These are phyloP conservation scores for Tursiops truncatus DNA, from an alignment of 2,113 vertebrate species.

Conservation along the genomic window DNA sequence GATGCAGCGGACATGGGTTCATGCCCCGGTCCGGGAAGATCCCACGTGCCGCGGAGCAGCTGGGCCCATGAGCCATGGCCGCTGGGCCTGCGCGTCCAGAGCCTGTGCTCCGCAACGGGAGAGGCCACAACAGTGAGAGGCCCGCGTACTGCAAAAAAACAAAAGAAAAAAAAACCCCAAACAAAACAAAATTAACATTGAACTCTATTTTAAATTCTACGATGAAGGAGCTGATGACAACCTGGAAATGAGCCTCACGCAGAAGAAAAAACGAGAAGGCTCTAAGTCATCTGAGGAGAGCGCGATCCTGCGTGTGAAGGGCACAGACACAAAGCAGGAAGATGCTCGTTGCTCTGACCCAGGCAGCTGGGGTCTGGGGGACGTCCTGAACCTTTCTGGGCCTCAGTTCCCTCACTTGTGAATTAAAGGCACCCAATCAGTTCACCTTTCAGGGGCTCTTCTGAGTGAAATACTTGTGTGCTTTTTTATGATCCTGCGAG, in stretches of 20 bases:
- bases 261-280: background rate
- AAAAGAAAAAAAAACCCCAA: too few species aligned
- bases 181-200: background rate
- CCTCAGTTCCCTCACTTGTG: background rate
- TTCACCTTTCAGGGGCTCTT: background rate
- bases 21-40: too few species aligned
- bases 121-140: too few species aligned
- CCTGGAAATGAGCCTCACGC: background rate
- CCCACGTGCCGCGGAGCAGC: too few species aligned
- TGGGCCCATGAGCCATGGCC: too few species aligned
- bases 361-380: background rate
- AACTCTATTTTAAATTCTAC: background rate
- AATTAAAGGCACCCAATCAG: background rate
- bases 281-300: rapidly evolving
- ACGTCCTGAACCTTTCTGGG: background rate
- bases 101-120: too few species aligned
- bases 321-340: rapidly evolving
- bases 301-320: rapidly evolving
- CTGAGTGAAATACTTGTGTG: background rate
- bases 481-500: background rate
- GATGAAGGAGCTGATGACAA: background rate
- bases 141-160: too few species aligned
- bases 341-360: rapidly evolving
- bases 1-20: too few species aligned
- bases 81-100: too few species aligned